Evolutionary conservation across 2,797 vertebrate genomes (phyloP).

Genomic region (Erethizon dorsatum): DNA sequence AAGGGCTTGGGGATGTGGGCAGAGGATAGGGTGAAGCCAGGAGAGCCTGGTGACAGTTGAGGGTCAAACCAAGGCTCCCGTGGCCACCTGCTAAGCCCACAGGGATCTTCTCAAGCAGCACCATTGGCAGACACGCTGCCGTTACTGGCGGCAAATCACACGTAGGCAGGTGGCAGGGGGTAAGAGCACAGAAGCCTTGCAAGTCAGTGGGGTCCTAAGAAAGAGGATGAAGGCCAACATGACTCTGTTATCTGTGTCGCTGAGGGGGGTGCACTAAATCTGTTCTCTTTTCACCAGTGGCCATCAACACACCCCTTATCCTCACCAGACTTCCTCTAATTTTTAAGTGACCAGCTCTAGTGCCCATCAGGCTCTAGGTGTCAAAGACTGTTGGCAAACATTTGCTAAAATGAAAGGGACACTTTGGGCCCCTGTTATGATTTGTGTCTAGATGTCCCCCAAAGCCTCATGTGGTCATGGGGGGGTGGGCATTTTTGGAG

Average conservation of each 20-base stretch:
- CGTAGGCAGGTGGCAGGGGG: no score
- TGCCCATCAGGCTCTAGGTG: neutral
- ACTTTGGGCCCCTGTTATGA: neutral
- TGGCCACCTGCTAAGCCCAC: neutral
- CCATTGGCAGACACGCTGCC: neutral
- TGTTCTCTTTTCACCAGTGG: neutral
- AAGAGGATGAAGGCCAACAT: accelerated
- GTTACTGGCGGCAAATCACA: neutral
- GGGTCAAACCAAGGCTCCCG: neutral
- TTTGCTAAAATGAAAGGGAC: neutral
- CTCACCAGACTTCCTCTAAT: neutral
- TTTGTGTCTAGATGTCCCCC: neutral
- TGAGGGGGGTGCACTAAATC: no score
- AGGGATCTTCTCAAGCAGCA: neutral
- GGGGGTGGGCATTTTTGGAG: neutral
- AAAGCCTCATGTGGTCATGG: neutral
- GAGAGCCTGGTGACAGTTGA: neutral
- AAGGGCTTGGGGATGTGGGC: neutral
- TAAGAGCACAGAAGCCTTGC: no score
- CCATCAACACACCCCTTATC: neutral
- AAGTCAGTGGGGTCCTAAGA: neutral
- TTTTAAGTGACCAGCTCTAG: neutral
- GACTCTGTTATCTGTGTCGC: neutral
- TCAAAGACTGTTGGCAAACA: neutral
- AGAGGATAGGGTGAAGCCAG: neutral